Percentiles rank a stretch among this genome's conserved stretches.
phyloP scores from a whole-genome alignment of 2,113 vertebrate genomes.

The Cisticola juncidis region DNA sequence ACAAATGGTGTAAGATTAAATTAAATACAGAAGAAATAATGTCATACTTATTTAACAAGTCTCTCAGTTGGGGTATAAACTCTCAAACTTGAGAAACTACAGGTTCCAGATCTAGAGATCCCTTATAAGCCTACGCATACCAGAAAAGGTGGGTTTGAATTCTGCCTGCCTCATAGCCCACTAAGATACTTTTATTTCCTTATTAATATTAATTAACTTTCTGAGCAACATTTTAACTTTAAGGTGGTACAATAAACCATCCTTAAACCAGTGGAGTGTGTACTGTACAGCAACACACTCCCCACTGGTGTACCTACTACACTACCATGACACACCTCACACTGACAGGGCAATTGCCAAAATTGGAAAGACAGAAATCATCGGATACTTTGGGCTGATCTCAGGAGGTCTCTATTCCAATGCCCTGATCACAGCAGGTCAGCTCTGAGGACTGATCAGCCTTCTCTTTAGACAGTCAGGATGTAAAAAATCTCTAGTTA shows the following conservation, averaged over 20 bases:
- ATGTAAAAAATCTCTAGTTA: background rate
- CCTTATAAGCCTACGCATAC: background rate
- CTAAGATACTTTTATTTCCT: background rate
- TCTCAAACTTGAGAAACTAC: background rate
- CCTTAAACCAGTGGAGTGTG: background rate
- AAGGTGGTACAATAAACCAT: background rate
- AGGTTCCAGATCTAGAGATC: background rate
- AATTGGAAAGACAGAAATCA: background rate
- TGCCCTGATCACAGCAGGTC: background rate
- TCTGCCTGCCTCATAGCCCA: background rate
- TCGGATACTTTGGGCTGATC: background rate
- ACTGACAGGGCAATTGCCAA: background rate
- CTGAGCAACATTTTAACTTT: background rate
- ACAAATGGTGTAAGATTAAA: background rate
- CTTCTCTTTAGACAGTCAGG: background rate
- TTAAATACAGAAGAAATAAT: background rate
- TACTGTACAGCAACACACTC: background rate
- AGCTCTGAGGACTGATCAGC: background rate
- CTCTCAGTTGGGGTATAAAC: background rate
- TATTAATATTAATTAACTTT: background rate
- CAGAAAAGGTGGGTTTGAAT: background rate
- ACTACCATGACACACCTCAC: background rate
- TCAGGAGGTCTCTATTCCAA: background rate
- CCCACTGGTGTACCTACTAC: background rate
- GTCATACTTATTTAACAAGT: background rate